Conservation (phyloP, 2,113 vertebrate species). For the Trogon surrucura region DNA sequence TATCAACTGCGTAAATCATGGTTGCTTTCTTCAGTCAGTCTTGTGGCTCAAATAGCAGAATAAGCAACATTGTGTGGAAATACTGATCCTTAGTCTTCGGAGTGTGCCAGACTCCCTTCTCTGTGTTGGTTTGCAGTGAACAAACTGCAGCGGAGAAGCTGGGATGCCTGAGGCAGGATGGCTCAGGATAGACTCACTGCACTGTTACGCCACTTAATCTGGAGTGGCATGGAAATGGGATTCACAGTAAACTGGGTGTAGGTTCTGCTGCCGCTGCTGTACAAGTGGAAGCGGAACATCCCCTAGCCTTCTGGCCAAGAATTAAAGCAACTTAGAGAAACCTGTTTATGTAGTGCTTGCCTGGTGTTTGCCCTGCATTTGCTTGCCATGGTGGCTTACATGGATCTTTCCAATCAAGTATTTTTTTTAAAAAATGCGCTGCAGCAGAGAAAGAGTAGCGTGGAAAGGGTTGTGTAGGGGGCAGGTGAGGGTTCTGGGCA, state of each 20-base stretch:
- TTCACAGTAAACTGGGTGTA: not conserved
- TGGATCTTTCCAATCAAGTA: not conserved
- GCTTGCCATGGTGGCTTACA: not conserved
- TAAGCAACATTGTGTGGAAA: not conserved
- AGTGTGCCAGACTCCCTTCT: not conserved
- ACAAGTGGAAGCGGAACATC: not conserved
- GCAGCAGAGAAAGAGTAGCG: not conserved
- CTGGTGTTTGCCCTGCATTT: not conserved
- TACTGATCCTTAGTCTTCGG: not conserved
- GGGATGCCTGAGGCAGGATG: not conserved
- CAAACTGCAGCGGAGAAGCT: not conserved
- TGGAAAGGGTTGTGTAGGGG: not conserved
- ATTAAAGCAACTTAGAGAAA: not conserved
- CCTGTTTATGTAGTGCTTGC: not conserved
- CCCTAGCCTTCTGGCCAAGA: not conserved
- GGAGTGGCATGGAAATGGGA: not conserved
- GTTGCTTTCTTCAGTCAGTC: not conserved
- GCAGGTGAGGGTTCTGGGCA: not conserved
- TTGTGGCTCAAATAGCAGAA: not conserved
- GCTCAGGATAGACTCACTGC: not conserved
- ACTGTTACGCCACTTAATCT: not conserved
- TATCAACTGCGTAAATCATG: not conserved
- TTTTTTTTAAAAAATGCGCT: not conserved
- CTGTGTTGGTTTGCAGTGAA: not conserved
- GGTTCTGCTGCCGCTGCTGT: not conserved